Base-by-base conservation (phyloP, 92 coral and sea anemone species). In the Parazoanthus swiftii region DNA sequence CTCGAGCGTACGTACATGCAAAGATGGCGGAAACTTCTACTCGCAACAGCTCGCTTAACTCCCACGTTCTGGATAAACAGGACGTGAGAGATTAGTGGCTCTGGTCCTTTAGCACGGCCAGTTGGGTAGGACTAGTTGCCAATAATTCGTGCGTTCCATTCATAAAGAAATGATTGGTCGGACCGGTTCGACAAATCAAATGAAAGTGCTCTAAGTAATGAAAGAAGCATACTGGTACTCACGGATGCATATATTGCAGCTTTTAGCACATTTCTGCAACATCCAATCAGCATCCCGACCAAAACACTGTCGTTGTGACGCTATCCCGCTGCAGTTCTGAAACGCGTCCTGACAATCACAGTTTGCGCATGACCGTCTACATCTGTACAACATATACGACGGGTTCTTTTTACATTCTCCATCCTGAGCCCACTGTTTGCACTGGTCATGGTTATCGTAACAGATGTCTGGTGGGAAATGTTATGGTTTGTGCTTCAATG, bases 331-430 rank as follows among this genome's bases (percentile, higher is more conserved):
- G 79, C 87, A 84, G 43, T 84, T 84, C 10, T n/a, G 44, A 73
- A 46, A 70, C 87, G 33, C 48, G 87, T 84, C 87, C 23, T 44
- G 46, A 16, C 87, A 84, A 2, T 23, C 79, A 33, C 87, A 84
- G 25, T 84, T 84, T n/a, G 25, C 36, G 71, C 91, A 89, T 38
- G 88, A 82, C 72, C 74, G n/a, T 59, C 83, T 79, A 48, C 91
- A 89, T 39, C 56, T 65, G 39, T 71, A 86, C 72, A 59, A 16
- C 91, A 89, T 89, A 63, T 89, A 89, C 11, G 88, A 35, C 7
- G 91, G 89, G 26, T 89, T 89, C 38, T 84, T 85, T 20, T 42
- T 29, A 35, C 91, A 89, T 67, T 89, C 85, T 39, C 89, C 91
- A 5, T 85, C 50, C 14, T 74, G 33, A 29, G 88, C 77, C 91